Conservation (phyloP, 2,113 vertebrate genomes). For the Cyphomyrus plagiostoma region DNA sequence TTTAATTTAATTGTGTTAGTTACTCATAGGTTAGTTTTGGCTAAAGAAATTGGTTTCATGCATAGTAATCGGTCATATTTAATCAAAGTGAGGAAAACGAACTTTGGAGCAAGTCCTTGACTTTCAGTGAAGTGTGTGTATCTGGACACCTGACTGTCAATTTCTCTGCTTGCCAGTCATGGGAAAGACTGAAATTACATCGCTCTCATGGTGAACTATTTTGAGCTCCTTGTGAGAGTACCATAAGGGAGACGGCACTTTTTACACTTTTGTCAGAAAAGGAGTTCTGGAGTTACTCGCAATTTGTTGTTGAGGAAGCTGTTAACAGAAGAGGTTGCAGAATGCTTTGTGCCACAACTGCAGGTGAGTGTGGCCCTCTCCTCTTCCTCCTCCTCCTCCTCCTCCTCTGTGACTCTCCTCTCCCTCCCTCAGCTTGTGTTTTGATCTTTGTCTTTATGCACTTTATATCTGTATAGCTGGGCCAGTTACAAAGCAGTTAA, state of each 20-base stretch:
- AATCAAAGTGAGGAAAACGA: neutral
- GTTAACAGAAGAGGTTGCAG: slow-evolving; percentile 28
- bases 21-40: neutral
- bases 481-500: neutral
- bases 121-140: slow-evolving; percentile 15
- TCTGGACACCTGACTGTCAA: slow-evolving; percentile 41
- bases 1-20: neutral
- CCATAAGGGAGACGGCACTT: slow-evolving; percentile 61
- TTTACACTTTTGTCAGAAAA: slow-evolving; percentile 49
- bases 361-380: slow-evolving; percentile 49
- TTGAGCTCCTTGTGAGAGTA: slow-evolving; percentile 57
- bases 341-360: slow-evolving; percentile 65
- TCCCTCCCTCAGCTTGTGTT: neutral
- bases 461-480: neutral
- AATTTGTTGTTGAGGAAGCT: slow-evolving; percentile 29
- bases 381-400: neutral
- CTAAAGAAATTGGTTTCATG: neutral
- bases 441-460: neutral
- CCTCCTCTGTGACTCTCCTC: neutral
- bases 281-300: slow-evolving; percentile 46
- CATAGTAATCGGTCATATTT: neutral
- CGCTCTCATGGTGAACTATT: slow-evolving; percentile 67
- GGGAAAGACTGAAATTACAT: slow-evolving; percentile 78
- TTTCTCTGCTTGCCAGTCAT: slow-evolving; percentile 53
- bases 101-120: neutral